Evolutionary conservation across 2,113 vertebrate genomes (phyloP).

Genomic region (Bettongia penicillata): DNA sequence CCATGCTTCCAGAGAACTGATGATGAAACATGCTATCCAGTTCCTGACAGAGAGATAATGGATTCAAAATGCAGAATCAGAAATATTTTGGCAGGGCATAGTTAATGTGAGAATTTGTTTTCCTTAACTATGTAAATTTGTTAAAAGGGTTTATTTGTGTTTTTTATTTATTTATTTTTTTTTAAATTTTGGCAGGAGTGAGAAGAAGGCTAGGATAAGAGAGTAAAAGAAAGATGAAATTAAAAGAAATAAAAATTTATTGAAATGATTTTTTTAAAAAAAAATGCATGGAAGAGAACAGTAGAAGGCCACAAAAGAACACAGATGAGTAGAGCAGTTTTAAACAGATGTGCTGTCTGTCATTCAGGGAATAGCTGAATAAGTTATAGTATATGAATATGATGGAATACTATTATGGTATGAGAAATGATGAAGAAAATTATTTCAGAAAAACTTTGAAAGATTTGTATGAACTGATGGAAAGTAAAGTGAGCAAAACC

Average conservation of each 20-base stretch:
- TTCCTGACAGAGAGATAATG: no score
- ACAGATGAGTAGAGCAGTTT: not conserved
- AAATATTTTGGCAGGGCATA: not conserved
- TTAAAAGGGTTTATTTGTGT: not conserved
- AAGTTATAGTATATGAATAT: not conserved
- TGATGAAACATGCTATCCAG: not conserved
- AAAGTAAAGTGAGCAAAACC: not conserved
- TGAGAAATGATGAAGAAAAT: not conserved
- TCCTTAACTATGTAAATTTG: not conserved
- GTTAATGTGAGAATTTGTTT: not conserved
- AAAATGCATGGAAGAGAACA: not conserved
- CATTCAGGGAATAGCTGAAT: not conserved
- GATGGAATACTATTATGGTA: not conserved
- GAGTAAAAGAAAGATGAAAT: not conserved
- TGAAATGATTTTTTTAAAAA: not conserved
- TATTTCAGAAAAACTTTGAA: not conserved
- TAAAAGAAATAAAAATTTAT: not conserved
- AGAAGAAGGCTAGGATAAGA: not conserved
- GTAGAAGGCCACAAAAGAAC: not conserved
- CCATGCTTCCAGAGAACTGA: not conserved
- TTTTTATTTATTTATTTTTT: not conserved
- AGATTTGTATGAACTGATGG: not conserved
- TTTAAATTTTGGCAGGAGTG: not conserved
- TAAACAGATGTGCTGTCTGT: not conserved
- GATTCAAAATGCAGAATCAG: not conserved